phyloP scores from a whole-genome alignment of 2,888 invertebrate species.

The Cheilosia variabilis region DNA sequence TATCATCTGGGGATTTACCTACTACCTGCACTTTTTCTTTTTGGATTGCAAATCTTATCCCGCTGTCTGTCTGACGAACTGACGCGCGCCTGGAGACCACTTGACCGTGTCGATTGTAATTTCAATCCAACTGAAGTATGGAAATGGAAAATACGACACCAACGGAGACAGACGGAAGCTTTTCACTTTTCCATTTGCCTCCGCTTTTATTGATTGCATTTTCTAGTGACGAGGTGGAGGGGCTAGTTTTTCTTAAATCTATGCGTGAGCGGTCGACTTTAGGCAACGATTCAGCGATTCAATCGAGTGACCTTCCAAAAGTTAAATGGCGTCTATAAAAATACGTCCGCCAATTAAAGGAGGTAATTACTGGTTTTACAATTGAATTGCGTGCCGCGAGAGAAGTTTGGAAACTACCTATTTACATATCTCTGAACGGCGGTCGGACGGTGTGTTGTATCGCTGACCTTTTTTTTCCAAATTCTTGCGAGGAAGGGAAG shows the following conservation, averaged over 20 bases:
- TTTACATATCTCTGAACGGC: constrained; percentile 1
- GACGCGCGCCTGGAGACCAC: constrained; percentile 11
- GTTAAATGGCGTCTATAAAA: neutral
- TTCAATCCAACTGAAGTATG: constrained; percentile 38
- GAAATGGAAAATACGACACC: constrained; percentile 15
- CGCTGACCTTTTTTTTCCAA: constrained; percentile 7
- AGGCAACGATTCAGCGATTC: neutral
- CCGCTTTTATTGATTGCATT: constrained; percentile 37
- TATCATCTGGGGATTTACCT: constrained; percentile 6
- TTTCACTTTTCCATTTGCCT: constrained; percentile 38
- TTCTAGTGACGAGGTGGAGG: constrained; percentile 8
- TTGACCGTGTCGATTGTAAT: constrained; percentile 30
- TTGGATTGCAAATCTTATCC: neutral
- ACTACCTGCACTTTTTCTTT: constrained; percentile 6
- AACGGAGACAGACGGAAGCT: constrained; percentile 19
- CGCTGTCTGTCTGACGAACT: constrained; percentile 10
- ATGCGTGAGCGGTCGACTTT: constrained; percentile 42
- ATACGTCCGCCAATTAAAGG: neutral
- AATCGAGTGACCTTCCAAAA: constrained; percentile 2
- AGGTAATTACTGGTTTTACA: constrained; percentile 26
- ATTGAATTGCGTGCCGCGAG: constrained; percentile 31
- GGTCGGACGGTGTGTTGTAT: neutral
- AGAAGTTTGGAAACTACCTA: neutral
- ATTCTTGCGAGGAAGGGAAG: neutral
- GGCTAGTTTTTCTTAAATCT: constrained; percentile 12